Evolutionary conservation across 2,797 vertebrate genomes (phyloP).

Genomic region (Chiroxiphia lanceolata): DNA sequence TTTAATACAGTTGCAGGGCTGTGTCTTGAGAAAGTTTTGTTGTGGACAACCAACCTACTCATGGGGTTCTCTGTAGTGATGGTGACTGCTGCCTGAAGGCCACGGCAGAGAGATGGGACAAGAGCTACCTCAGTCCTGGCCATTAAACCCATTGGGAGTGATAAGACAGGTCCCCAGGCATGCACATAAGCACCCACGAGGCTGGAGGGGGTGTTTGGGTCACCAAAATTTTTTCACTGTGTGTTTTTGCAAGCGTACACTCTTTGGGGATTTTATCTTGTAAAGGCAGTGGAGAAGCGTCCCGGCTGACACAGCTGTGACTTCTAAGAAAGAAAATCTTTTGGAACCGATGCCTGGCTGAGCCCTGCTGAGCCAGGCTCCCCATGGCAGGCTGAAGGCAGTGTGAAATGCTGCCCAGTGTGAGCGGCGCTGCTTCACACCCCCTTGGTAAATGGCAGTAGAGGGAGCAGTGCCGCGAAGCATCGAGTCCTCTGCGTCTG

Average conservation of each 20-base stretch:
- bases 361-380: not conserved
- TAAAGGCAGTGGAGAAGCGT: not conserved
- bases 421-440: rapidly evolving
- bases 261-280: rapidly evolving
- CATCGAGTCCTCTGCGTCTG: rapidly evolving
- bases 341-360: not conserved
- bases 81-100: not conserved
- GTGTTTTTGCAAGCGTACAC: not conserved
- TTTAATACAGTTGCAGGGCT: not conserved
- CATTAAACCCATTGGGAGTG: rapidly evolving
- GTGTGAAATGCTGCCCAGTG: not conserved
- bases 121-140: not conserved
- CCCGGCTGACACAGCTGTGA: not conserved
- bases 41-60: not conserved
- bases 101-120: not conserved
- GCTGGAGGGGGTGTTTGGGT: not conserved
- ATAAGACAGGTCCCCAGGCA: not conserved
- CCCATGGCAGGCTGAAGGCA: not conserved
- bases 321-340: not conserved
- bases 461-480: not conserved
- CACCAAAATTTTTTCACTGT: rapidly evolving
- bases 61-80: not conserved
- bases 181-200: rapidly evolving
- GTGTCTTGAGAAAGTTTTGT: not conserved
- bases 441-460: not conserved